phyloP scores from a whole-genome alignment of 2,113 vertebrate genomes.

The Epinephelus fuscoguttatus region DNA sequence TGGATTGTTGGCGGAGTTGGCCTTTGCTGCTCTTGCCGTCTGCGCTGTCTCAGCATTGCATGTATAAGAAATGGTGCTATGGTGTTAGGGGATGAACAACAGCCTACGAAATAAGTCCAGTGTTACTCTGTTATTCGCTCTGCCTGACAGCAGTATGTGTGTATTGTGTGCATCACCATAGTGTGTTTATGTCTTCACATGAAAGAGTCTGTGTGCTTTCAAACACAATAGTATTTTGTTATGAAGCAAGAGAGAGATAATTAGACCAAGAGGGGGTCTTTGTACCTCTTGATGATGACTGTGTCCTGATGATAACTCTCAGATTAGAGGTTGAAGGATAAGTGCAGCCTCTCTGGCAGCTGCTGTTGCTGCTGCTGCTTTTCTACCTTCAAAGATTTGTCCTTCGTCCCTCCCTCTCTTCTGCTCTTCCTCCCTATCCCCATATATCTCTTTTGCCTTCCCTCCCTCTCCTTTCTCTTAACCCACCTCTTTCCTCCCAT shows the following conservation, averaged over 20 bases:
- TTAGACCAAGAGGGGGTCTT: neutral
- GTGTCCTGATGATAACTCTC: conserved; percentile 54
- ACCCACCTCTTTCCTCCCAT: conserved; percentile 18
- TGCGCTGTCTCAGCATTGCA: conserved; percentile 28
- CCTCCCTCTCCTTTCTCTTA: conserved; percentile 32
- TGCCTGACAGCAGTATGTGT: conserved; percentile 26
- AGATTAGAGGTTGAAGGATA: conserved; percentile 54
- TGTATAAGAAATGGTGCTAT: conserved; percentile 29
- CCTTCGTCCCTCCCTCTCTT: conserved; percentile 25
- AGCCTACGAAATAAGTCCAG: conserved; percentile 22
- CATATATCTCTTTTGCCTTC: conserved; percentile 35
- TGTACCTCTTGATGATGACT: conserved; percentile 13
- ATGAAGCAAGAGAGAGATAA: conserved; percentile 4
- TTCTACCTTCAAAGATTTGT: conserved; percentile 64
- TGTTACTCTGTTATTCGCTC: neutral
- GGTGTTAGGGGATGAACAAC: conserved; percentile 52
- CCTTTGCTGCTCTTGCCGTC: conserved; percentile 24
- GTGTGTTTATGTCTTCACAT: conserved; percentile 4
- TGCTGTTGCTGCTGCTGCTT: conserved; percentile 38
- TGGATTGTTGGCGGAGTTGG: conserved; percentile 34
- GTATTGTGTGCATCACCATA: conserved; percentile 12
- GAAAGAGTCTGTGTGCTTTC: neutral
- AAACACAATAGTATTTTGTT: neutral
- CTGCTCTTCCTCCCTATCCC: conserved; percentile 27
- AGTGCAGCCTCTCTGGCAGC: conserved; percentile 34